phyloP scores from a whole-genome alignment of 2,797 vertebrate genomes.

The Siniperca obscura region DNA sequence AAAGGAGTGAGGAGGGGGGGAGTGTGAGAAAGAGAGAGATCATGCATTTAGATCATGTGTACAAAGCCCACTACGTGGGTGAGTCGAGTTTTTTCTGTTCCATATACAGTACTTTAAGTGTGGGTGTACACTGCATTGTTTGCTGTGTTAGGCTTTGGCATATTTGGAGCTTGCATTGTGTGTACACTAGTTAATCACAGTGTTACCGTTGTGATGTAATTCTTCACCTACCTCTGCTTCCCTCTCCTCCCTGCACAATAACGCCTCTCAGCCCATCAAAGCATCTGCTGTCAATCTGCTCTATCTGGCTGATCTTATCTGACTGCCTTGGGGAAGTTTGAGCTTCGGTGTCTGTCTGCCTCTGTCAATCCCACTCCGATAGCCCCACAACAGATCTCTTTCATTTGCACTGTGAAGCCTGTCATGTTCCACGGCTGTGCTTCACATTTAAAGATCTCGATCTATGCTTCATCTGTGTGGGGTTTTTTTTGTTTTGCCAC shows the following conservation, averaged over 20 bases:
- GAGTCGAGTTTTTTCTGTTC: conserved; percentile 65
- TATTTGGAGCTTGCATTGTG: conserved; percentile 59
- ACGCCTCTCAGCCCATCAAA: conserved; percentile 40
- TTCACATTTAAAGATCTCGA: conserved; percentile 47
- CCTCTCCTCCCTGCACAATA: conserved; percentile 15
- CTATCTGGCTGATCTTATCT: conserved; percentile 63
- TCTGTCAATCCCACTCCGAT: conserved; percentile 50
- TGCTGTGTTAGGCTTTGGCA: conserved; percentile 59
- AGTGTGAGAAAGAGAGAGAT: conserved; percentile 50
- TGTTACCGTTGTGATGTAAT: conserved; percentile 31
- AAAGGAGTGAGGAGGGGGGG: conserved; percentile 28
- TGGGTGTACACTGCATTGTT: conserved; percentile 72
- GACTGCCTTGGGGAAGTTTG: conserved; percentile 54
- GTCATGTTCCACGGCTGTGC: conserved; percentile 32
- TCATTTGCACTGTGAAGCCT: conserved; percentile 56
- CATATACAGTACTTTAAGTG: conserved; percentile 53
- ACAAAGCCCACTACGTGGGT: conserved; percentile 74
- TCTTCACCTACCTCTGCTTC: conserved; percentile 35
- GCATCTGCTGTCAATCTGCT: conserved; percentile 59
- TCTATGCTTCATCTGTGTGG: neutral
- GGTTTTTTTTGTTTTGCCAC: neutral
- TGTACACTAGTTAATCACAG: conserved; percentile 56
- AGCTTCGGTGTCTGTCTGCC: conserved; percentile 34
- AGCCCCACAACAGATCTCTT: conserved; percentile 53
- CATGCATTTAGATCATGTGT: conserved; percentile 71